Percentiles rank a stretch among this genome's conserved stretches.
phyloP scores from a whole-genome alignment of 2,113 vertebrate genomes.

The Periophthalmodon schlosseri region DNA sequence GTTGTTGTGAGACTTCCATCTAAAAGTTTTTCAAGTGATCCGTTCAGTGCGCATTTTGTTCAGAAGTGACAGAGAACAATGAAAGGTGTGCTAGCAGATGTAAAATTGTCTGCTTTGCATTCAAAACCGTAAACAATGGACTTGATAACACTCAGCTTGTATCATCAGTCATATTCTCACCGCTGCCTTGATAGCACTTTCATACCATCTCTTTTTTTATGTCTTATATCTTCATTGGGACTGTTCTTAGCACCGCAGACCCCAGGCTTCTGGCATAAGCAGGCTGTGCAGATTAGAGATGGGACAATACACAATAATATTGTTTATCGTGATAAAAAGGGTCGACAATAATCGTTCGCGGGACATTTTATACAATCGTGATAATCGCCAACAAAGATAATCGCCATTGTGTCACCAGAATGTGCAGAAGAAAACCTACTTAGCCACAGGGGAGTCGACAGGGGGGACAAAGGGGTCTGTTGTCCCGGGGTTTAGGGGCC shows the following conservation, averaged over 20 bases:
- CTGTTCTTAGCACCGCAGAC: neutral
- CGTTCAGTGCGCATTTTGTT: conserved; percentile 1
- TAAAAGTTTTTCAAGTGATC: neutral
- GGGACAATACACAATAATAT: no score
- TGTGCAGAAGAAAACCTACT: no score
- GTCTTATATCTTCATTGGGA: neutral
- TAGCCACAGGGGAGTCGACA: no score
- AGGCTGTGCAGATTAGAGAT: no score
- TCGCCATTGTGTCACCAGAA: no score
- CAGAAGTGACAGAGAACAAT: conserved; percentile 8
- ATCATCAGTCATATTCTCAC: conserved; percentile 11
- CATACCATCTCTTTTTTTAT: neutral
- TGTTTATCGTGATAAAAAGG: no score
- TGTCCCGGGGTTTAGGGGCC: no score
- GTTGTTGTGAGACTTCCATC: neutral
- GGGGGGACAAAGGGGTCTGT: no score
- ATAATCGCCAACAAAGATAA: no score
- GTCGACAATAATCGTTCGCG: no score
- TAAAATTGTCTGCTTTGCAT: conserved; percentile 7
- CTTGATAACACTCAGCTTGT: neutral
- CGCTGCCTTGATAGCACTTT: neutral
- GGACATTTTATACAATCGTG: no score
- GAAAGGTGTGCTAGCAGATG: conserved; percentile 8
- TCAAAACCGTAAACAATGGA: conserved; percentile 7
- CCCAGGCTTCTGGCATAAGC: no score